Conservation (phyloP, 2,888 invertebrate species). For the Sericinus montela region DNA sequence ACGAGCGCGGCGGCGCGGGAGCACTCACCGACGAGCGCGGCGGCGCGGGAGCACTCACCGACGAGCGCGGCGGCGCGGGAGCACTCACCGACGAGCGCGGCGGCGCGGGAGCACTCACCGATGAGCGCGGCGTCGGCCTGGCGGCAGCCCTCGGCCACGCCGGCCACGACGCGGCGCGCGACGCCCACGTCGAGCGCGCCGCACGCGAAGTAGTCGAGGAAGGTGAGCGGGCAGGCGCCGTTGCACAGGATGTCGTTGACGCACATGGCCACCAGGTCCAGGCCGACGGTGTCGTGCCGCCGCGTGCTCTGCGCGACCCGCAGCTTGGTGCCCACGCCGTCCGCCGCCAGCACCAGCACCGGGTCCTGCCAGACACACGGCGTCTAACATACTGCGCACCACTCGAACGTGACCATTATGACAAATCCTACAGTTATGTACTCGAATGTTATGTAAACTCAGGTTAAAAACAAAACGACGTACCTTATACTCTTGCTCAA, state of each 20-base stretch:
- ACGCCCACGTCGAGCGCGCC: slow-evolving; percentile 86
- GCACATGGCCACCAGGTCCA: slow-evolving; percentile 99
- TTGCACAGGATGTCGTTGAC: slow-evolving; percentile 98
- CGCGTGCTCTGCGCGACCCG: slow-evolving; percentile 91
- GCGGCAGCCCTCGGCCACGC: slow-evolving; percentile 91
- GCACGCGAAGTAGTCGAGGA: slow-evolving; percentile 97
- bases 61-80: too few relatives aligned
- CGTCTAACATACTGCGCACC: too few relatives aligned
- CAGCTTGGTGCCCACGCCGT: slow-evolving; percentile 99
- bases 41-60: too few relatives aligned
- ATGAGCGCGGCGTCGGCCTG: slow-evolving; percentile 83
- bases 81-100: too few relatives aligned
- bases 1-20: too few relatives aligned
- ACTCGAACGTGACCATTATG: too few relatives aligned
- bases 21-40: too few relatives aligned
- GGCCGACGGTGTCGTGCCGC: slow-evolving; percentile 90
- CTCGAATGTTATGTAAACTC: too few relatives aligned
- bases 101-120: not conserved
- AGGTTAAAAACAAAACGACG: not conserved
- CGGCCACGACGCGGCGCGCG: slow-evolving; percentile 85
- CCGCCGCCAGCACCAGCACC: slow-evolving; percentile 94
- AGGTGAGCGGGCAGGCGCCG: slow-evolving; percentile 96
- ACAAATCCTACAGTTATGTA: too few relatives aligned
- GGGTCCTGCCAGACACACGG: slow-evolving; percentile 86
- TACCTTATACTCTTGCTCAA: slow-evolving; percentile 69